These are phyloP conservation scores for Amphimedon queenslandica DNA, from an alignment of 37 sponge, comb jelly and placozoan genomes.

Conservation along the genomic window DNA sequence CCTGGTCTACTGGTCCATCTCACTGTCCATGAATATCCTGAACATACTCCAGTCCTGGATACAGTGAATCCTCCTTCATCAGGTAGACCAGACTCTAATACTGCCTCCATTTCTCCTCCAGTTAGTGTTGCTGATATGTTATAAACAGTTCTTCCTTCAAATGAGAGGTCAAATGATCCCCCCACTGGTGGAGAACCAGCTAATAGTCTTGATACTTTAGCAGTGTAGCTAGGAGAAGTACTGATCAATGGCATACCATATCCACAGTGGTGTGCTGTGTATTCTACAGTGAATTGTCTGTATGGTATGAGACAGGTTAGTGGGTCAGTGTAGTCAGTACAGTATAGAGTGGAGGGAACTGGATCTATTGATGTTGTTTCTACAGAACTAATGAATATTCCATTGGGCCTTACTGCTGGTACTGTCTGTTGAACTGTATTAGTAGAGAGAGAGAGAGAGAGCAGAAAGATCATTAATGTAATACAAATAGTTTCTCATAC, in stretches of 20 bases:
- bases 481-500: too few relatives aligned
- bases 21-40: slow-evolving; percentile 53
- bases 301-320: too few relatives aligned
- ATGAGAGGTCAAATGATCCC: slow-evolving; percentile 46
- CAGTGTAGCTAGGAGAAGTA: background rate
- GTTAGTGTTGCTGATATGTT: slow-evolving; percentile 18
- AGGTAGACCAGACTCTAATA: slow-evolving; percentile 21
- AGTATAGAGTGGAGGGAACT: background rate
- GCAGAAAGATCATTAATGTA: too few relatives aligned
- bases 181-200: slow-evolving; percentile 30
- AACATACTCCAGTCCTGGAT: slow-evolving; percentile 26
- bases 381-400: slow-evolving; percentile 23
- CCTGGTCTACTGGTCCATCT: slow-evolving; percentile 55
- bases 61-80: slow-evolving; percentile 41
- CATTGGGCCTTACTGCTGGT: slow-evolving; percentile 35
- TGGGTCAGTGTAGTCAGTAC: background rate
- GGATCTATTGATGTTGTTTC: background rate
- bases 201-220: background rate
- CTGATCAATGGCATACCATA: slow-evolving; percentile 33
- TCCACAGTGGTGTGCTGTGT: slow-evolving; percentile 44
- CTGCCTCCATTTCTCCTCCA: slow-evolving; percentile 7
- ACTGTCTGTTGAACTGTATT: too few relatives aligned
- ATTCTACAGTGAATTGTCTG: slow-evolving; percentile 28
- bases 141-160: slow-evolving; percentile 2
- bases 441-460: too few relatives aligned